Conservation (phyloP, 2,888 invertebrate genomes). For the Campoplex nolae region DNA sequence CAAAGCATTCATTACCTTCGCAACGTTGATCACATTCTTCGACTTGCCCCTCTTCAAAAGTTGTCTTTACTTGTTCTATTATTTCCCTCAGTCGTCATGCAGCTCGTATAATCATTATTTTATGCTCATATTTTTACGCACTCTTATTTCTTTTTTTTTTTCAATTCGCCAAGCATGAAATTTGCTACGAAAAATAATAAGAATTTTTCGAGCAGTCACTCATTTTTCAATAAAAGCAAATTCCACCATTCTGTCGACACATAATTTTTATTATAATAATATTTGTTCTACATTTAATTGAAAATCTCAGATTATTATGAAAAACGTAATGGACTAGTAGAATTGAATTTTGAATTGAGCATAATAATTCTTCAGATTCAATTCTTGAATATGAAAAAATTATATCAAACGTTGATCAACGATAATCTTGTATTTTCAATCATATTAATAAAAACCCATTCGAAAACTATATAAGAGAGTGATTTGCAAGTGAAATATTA, state of each 20-base stretch:
- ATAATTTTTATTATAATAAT: not conserved
- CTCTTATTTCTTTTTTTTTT: not conserved
- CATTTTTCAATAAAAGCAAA: not conserved
- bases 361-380: not conserved
- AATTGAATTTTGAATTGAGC: not conserved
- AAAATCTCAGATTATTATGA: not conserved
- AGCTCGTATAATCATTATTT: slow-evolving; percentile 23
- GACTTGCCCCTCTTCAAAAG: slow-evolving; percentile 29
- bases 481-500: slow-evolving; percentile 57
- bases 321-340: not conserved
- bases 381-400: not conserved
- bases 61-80: slow-evolving; percentile 3
- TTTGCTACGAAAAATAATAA: not conserved
- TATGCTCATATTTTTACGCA: not conserved
- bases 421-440: not conserved
- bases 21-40: slow-evolving; percentile 65
- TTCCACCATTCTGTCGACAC: not conserved
- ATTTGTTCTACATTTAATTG: too few relatives aligned
- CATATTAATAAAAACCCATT: not conserved
- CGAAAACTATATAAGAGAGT: not conserved
- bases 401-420: not conserved
- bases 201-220: not conserved
- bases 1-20: slow-evolving; percentile 66
- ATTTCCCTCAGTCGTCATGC: slow-evolving; percentile 10
- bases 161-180: not conserved